phyloP scores from a whole-genome alignment of 2,797 vertebrate genomes.

The Leucoraja ocellata region DNA sequence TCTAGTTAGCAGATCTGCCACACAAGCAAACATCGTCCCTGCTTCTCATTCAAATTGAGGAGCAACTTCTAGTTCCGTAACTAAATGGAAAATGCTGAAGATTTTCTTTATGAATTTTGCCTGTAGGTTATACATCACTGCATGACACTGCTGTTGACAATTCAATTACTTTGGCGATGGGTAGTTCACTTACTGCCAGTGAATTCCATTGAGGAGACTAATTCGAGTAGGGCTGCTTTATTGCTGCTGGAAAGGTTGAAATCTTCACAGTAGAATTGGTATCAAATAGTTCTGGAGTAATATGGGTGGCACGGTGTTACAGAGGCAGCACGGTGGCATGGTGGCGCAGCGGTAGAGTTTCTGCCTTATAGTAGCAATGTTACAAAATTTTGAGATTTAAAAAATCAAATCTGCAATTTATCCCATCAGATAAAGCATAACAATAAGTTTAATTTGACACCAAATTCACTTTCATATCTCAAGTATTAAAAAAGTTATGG shows the following conservation, averaged over 20 bases:
- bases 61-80: not conserved
- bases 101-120: not conserved
- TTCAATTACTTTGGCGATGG: not conserved
- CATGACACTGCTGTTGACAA: not conserved
- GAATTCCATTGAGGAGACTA: not conserved
- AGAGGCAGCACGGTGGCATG: no score
- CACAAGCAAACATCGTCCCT: not conserved
- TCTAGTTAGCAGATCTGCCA: not conserved
- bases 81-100: not conserved
- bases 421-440: no score
- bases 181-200: not conserved
- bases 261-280: not conserved
- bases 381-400: no score
- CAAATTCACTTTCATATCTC: no score
- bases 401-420: no score
- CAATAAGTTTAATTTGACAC: no score
- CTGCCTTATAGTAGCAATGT: no score
- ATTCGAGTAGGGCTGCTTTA: not conserved
- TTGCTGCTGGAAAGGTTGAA: not conserved
- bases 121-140: not conserved
- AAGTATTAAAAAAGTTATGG: no score
- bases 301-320: no score
- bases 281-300: not conserved
- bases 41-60: not conserved
- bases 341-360: no score